These are phyloP conservation scores for Acropora tenuis DNA, from an alignment of 64 coral and sea anemone species.

Conservation along the genomic window DNA sequence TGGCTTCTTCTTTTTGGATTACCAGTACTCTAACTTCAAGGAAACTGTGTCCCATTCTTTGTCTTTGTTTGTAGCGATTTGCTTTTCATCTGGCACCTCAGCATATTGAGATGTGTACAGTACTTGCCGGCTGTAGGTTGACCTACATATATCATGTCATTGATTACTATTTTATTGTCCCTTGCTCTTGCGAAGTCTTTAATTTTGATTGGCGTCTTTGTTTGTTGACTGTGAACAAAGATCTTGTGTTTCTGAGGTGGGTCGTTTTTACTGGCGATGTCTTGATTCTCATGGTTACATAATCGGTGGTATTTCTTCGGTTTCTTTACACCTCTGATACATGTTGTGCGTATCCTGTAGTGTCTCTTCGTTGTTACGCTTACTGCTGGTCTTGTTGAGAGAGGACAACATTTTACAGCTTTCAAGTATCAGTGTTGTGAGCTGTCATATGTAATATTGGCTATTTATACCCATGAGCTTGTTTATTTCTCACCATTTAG, in stretches of 20 bases:
- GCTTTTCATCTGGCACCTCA: slow-evolving; percentile 17
- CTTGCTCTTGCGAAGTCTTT: slow-evolving; percentile 45
- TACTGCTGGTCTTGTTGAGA: slow-evolving; percentile 24
- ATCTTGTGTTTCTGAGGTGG: slow-evolving; percentile 57
- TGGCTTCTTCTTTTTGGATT: slow-evolving; percentile 29
- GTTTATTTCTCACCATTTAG: slow-evolving; percentile 46
- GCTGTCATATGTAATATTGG: slow-evolving; percentile 19
- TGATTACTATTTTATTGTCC: slow-evolving; percentile 55
- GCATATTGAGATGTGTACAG: slow-evolving; percentile 50
- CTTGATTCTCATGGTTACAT: slow-evolving; percentile 37
- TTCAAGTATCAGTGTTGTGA: slow-evolving; percentile 67
- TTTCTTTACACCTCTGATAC: slow-evolving; percentile 56
- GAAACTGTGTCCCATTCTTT: slow-evolving; percentile 49
- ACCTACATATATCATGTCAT: slow-evolving; percentile 46
- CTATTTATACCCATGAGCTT: slow-evolving; percentile 37
- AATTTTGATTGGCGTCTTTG: slow-evolving; percentile 49
- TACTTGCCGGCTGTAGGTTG: slow-evolving; percentile 19
- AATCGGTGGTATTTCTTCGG: slow-evolving; percentile 33
- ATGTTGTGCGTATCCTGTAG: slow-evolving; percentile 56
- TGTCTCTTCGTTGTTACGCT: slow-evolving; percentile 45
- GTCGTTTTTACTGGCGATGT: slow-evolving; percentile 29
- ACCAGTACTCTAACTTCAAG: slow-evolving; percentile 32
- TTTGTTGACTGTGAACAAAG: slow-evolving; percentile 49
- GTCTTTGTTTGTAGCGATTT: neutral
- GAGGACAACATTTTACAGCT: slow-evolving; percentile 67